Percentiles rank a stretch among this genome's conserved stretches.
Evolutionary conservation across 2,797 vertebrate genomes (phyloP).

Genomic region (Labeo calbasu): DNA sequence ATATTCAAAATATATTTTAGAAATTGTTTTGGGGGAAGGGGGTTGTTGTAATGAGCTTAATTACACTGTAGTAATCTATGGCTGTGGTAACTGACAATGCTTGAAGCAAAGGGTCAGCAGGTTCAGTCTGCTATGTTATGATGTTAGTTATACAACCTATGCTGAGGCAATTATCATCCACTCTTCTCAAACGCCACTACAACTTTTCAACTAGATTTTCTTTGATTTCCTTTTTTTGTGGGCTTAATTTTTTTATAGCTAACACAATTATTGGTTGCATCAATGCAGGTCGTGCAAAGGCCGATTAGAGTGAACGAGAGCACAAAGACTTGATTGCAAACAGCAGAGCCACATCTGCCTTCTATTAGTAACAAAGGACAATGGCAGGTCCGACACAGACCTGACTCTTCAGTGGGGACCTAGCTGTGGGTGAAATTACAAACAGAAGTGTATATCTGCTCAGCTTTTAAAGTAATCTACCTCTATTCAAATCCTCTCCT

Average conservation of each 20-base stretch:
- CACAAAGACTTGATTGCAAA: constrained; percentile 63
- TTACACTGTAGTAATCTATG: neutral
- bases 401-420: constrained; percentile 65
- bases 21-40: neutral
- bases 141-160: neutral
- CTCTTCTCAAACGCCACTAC: neutral
- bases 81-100: neutral
- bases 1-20: constrained; percentile 2
- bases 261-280: constrained; percentile 13
- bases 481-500: constrained; percentile 52
- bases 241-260: neutral
- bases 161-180: constrained; percentile 26
- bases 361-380: constrained; percentile 79
- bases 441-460: constrained; percentile 70
- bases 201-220: neutral
- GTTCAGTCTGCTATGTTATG: constrained; percentile 21
- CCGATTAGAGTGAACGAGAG: constrained; percentile 46
- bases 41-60: neutral
- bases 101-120: constrained; percentile 25
- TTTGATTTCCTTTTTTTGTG: neutral
- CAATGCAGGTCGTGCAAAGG: constrained; percentile 27
- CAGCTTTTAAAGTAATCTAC: constrained; percentile 60
- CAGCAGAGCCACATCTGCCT: constrained; percentile 76
- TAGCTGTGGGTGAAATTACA: constrained; percentile 74
- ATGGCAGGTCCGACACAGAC: constrained; percentile 68